These are phyloP conservation scores for Acanthurus tractus DNA, from an alignment of 2,797 vertebrate species.

Conservation along the genomic window DNA sequence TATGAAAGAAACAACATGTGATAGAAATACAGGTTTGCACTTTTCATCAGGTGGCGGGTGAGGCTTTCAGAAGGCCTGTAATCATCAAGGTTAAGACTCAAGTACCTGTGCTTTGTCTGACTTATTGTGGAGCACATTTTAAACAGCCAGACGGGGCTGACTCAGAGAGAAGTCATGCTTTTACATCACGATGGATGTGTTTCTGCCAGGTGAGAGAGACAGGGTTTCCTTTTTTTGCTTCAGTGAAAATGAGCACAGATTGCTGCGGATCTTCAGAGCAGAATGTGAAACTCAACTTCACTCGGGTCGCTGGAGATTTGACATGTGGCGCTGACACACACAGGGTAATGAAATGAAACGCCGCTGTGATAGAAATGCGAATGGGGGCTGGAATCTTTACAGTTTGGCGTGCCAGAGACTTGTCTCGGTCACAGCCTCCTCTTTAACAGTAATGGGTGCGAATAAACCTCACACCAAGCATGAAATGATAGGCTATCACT, in stretches of 20 bases:
- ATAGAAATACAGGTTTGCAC: background rate
- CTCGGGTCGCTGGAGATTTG: slow-evolving; percentile 34
- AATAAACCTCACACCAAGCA: slow-evolving; percentile 25
- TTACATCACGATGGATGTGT: background rate
- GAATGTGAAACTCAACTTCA: slow-evolving; percentile 3
- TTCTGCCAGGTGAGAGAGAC: slow-evolving; percentile 8
- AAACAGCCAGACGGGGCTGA: slow-evolving; percentile 1
- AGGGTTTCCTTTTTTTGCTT: slow-evolving; percentile 26
- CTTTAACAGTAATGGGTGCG: slow-evolving; percentile 11
- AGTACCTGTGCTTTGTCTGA: slow-evolving; percentile 1
- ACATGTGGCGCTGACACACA: slow-evolving; percentile 19
- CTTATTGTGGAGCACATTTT: background rate
- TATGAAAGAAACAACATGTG: background rate
- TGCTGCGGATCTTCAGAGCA: slow-evolving; percentile 22
- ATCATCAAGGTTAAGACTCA: background rate
- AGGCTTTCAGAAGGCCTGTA: background rate
- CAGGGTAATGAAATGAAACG: slow-evolving; percentile 35
- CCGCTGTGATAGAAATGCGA: slow-evolving; percentile 29
- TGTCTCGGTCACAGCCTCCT: slow-evolving; percentile 15
- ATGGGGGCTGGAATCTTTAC: slow-evolving; percentile 19
- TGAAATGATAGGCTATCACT: slow-evolving; percentile 31
- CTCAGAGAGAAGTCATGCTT: slow-evolving; percentile 9
- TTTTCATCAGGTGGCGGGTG: background rate
- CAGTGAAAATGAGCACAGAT: slow-evolving; percentile 28
- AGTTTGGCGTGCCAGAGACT: background rate